These are phyloP conservation scores for Synergus japonicus DNA, from an alignment of 2,888 invertebrate species.

Conservation along the genomic window DNA sequence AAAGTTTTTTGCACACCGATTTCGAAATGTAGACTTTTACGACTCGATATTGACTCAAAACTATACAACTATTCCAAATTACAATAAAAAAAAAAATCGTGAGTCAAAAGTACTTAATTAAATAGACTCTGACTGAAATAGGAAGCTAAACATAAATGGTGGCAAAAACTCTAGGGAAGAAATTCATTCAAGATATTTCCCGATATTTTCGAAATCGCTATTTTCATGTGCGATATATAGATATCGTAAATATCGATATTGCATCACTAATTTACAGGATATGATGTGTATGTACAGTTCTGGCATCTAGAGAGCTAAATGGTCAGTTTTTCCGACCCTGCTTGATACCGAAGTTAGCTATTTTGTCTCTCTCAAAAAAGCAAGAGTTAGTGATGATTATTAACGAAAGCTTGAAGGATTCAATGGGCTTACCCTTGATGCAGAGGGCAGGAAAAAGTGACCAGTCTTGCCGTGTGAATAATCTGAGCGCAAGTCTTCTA, in stretches of 20 bases:
- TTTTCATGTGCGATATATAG: no score
- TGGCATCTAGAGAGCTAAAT: slow-evolving; percentile 65
- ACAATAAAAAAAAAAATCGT: no score
- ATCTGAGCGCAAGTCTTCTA: slow-evolving; percentile 70
- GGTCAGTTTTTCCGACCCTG: slow-evolving; percentile 65
- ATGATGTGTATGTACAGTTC: slow-evolving; percentile 61
- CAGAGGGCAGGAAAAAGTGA: slow-evolving; percentile 61
- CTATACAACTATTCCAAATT: no score
- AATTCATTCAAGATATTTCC: not conserved
- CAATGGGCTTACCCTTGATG: slow-evolving; percentile 39
- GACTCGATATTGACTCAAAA: no score
- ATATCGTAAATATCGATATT: no score
- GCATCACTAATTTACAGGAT: slow-evolving; percentile 36
- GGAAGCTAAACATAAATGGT: not conserved
- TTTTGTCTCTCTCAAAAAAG: slow-evolving; percentile 35
- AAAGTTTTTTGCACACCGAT: no score
- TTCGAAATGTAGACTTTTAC: no score
- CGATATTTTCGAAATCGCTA: no score
- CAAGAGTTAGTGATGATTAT: slow-evolving; percentile 40
- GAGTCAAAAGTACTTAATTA: no score
- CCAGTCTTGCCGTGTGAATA: slow-evolving; percentile 60
- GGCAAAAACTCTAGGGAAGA: not conserved
- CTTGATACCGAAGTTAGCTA: slow-evolving; percentile 45
- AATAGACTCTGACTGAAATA: not conserved
- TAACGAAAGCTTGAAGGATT: slow-evolving; percentile 51